A percentile compares a stretch with the other conserved stretches of the same genome.
phyloP scores from a whole-genome alignment of 1,140 invertebrate species.

The Macrobrachium nipponense region DNA sequence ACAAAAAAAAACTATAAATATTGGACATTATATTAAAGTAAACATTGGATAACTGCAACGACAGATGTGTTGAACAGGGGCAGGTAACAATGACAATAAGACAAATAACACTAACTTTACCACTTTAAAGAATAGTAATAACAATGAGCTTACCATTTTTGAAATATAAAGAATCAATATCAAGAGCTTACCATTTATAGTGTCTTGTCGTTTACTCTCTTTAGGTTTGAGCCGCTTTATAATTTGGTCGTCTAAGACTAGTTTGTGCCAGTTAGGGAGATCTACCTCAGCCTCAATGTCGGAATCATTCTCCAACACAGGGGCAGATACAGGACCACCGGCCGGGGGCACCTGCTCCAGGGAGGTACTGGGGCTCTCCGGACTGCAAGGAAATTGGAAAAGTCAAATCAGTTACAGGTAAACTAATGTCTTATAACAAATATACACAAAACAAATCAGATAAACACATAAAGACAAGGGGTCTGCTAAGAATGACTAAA shows the following conservation, averaged over 20 bases:
- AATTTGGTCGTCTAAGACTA: slow-evolving; percentile 83
- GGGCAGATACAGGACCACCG: slow-evolving; percentile 38
- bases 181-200: slow-evolving; percentile 87
- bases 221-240: slow-evolving; percentile 76
- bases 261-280: slow-evolving; percentile 84
- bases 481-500: too few relatives aligned
- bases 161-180: neutral
- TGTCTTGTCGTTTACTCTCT: slow-evolving; percentile 94
- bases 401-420: neutral
- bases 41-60: neutral
- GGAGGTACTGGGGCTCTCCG: slow-evolving; percentile 76
- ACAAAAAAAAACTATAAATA: too few relatives aligned
- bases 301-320: slow-evolving; percentile 72
- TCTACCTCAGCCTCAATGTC: slow-evolving; percentile 85
- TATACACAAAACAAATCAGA: too few relatives aligned
- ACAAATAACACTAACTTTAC: neutral
- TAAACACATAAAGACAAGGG: too few relatives aligned
- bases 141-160: neutral
- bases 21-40: too few relatives aligned
- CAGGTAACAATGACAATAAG: neutral
- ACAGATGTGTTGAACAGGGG: neutral
- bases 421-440: too few relatives aligned
- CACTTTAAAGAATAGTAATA: neutral
- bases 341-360: slow-evolving; percentile 70
- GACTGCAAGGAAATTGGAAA: slow-evolving; percentile 67